Conservation (phyloP, 1,140 invertebrate species). For the Nasonia giraulti region DNA sequence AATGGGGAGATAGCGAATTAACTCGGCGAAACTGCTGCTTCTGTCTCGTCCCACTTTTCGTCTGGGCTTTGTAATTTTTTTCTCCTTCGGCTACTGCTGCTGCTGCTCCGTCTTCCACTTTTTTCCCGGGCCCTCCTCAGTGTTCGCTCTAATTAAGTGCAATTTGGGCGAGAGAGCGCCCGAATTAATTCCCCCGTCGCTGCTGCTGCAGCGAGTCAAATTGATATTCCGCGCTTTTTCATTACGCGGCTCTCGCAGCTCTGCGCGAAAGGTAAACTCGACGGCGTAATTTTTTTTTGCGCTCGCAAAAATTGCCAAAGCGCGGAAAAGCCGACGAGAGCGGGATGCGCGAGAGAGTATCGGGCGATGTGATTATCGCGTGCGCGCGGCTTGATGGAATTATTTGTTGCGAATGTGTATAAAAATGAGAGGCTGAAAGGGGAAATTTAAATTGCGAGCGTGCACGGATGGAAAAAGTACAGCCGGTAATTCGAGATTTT, state of each 20-base stretch:
- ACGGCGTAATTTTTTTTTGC: conserved; percentile 25
- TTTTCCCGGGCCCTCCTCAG: not conserved
- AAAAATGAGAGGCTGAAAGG: not conserved
- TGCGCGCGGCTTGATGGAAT: conserved; percentile 11
- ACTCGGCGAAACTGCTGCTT: conserved; percentile 44
- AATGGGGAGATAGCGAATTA: conserved; percentile 54
- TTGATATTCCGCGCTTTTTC: conserved; percentile 53
- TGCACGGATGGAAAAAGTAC: not conserved
- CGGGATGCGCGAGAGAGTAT: not conserved
- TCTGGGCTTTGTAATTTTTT: conserved; percentile 50
- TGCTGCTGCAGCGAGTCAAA: conserved; percentile 37
- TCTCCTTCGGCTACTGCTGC: conserved; percentile 9
- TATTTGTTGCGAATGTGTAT: conserved; percentile 17
- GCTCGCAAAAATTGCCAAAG: conserved; percentile 37
- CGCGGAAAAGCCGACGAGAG: not conserved
- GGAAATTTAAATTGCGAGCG: conserved; percentile 8
- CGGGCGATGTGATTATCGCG: conserved; percentile 33
- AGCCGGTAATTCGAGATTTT: not conserved
- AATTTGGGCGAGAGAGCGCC: conserved; percentile 39
- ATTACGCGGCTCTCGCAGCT: conserved; percentile 20
- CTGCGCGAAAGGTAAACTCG: conserved; percentile 47
- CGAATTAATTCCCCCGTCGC: conserved; percentile 47
- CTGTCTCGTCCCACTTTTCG: not conserved
- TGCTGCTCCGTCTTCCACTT: not conserved
- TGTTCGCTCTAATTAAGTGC: conserved; percentile 52